Evolutionary conservation across 2,797 vertebrate genomes (phyloP).

Genomic region (Clamator glandarius): DNA sequence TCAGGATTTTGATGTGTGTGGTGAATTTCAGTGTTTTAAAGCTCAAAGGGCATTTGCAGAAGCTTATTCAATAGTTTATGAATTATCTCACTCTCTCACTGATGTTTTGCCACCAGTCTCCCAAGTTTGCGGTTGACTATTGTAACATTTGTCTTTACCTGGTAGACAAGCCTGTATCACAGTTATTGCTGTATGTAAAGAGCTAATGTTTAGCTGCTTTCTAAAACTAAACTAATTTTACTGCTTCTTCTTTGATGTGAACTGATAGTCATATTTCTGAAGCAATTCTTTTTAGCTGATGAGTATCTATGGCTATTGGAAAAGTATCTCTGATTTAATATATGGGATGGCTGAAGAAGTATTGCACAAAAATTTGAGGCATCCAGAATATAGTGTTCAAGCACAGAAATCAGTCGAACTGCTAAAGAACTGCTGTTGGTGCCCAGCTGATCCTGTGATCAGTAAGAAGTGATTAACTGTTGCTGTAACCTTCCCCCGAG

Average conservation of each 20-base stretch:
- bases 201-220: background rate
- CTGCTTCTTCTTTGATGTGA: background rate
- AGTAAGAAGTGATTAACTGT: background rate
- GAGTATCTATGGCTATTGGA: background rate
- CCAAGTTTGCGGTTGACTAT: background rate
- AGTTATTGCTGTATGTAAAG: background rate
- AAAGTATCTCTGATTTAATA: background rate
- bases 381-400: background rate
- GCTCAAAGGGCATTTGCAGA: background rate
- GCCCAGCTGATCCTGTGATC: background rate
- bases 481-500: background rate
- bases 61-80: constrained; percentile 10
- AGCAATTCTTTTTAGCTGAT: background rate
- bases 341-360: background rate
- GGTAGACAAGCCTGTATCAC: background rate
- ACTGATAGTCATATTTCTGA: background rate
- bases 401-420: background rate
- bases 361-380: background rate
- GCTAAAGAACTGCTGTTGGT: background rate
- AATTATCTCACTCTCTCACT: background rate
- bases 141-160: background rate
- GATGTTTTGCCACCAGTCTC: background rate
- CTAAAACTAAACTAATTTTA: background rate
- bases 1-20: constrained; percentile 1
- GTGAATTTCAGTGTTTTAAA: constrained; percentile 1